A percentile compares a stretch with the other conserved stretches of the same genome.
Evolutionary conservation across 1,140 invertebrate species (phyloP).

Genomic region (Paracyclopina nana): DNA sequence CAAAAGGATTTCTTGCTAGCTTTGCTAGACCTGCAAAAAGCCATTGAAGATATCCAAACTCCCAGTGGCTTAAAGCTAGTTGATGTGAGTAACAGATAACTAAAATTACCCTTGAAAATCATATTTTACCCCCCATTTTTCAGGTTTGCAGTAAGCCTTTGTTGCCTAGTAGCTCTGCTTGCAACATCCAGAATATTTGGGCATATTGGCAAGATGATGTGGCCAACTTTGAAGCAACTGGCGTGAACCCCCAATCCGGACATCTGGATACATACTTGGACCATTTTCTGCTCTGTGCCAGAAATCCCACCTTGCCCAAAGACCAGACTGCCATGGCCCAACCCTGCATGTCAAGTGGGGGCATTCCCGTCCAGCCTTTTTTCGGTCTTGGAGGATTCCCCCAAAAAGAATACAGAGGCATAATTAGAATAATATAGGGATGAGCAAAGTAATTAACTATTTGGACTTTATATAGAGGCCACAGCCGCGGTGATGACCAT

Average conservation of each 20-base stretch:
- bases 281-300: conserved; percentile 37
- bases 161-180: conserved; percentile 30
- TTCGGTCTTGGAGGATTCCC: conserved; percentile 73
- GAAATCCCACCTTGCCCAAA: conserved; percentile 21
- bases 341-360: conserved; percentile 62
- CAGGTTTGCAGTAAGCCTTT: neutral
- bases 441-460: too few species aligned
- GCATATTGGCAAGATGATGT: conserved; percentile 65
- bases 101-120: too few species aligned
- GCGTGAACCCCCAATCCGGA: conserved; percentile 28
- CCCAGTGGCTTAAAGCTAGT: conserved; percentile 36
- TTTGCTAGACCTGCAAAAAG: conserved; percentile 52
- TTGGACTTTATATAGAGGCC: neutral
- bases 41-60: conserved; percentile 30
- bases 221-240: conserved; percentile 28
- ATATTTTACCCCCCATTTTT: too few species aligned
- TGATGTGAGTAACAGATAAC: conserved; percentile 80
- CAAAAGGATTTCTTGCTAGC: conserved; percentile 30
- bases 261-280: conserved; percentile 51
- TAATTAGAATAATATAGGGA: too few species aligned
- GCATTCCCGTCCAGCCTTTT: conserved; percentile 72
- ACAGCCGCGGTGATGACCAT: neutral
- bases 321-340: conserved; percentile 12
- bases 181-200: conserved; percentile 68
- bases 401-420: too few species aligned